Conservation (phyloP, 2,797 vertebrate species). For the Columba guinea region DNA sequence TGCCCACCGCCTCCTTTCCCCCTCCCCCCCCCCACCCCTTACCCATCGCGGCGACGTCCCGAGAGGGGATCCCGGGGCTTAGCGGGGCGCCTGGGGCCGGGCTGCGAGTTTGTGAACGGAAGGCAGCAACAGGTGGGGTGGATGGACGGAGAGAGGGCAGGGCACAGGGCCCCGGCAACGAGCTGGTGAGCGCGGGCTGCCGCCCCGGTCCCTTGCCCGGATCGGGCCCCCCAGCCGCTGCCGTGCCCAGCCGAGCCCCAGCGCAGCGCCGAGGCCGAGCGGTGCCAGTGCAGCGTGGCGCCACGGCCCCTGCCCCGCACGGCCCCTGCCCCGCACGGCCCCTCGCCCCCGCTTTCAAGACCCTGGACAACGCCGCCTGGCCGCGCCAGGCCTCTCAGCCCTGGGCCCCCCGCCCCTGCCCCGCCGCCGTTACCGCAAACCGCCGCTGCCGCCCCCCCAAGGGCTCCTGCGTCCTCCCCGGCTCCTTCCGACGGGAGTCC, state of each 20-base stretch:
- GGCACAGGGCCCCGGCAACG: neutral
- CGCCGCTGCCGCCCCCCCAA: neutral
- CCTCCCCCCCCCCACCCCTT: neutral
- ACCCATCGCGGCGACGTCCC: neutral
- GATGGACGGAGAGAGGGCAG: neutral
- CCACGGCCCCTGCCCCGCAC: neutral
- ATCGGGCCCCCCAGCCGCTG: fast-evolving
- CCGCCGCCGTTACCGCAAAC: neutral
- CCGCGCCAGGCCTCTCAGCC: neutral
- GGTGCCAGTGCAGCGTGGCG: too few relatives aligned
- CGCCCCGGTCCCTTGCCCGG: too few relatives aligned
- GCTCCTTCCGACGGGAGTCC: neutral
- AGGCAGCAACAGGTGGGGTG: neutral
- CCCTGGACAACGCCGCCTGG: neutral
- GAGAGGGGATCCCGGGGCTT: neutral
- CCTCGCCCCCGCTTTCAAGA: neutral
- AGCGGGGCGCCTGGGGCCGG: too few relatives aligned
- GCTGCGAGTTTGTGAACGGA: neutral
- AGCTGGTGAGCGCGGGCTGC: neutral
- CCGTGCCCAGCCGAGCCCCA: neutral
- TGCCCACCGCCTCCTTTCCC: neutral
- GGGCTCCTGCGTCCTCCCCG: neutral
- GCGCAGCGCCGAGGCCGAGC: neutral
- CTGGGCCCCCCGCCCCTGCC: neutral
- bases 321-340: neutral